These are phyloP conservation scores for Plectropomus leopardus DNA, from an alignment of 2,113 vertebrate species.

Conservation along the genomic window DNA sequence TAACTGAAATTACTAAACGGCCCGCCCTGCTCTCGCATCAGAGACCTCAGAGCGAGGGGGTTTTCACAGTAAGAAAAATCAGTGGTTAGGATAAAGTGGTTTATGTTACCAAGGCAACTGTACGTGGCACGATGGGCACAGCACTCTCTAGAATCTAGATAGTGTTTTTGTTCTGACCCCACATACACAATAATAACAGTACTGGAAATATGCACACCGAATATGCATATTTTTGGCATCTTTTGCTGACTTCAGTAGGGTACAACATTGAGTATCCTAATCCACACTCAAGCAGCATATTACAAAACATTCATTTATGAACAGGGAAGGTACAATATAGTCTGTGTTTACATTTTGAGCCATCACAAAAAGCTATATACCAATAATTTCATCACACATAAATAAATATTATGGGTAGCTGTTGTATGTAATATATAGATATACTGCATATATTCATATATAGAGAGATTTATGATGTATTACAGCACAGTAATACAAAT, in stretches of 20 bases:
- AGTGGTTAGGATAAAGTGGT: constrained; percentile 72
- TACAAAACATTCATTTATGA: constrained; percentile 73
- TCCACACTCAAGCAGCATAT: constrained; percentile 70
- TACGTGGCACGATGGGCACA: constrained; percentile 77
- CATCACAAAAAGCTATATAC: constrained; percentile 56
- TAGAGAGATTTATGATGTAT: constrained; percentile 47
- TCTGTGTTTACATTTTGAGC: constrained; percentile 51
- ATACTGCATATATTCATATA: constrained; percentile 60
- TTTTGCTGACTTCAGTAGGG: constrained; percentile 62
- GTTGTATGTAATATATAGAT: constrained; percentile 63
- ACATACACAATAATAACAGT: constrained; percentile 72
- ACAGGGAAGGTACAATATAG: constrained; percentile 56
- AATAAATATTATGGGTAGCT: constrained; percentile 60
- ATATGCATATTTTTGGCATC: constrained; percentile 77
- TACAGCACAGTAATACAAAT: constrained; percentile 64
- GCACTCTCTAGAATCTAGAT: constrained; percentile 70
- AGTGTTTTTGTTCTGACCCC: constrained; percentile 68
- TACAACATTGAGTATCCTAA: constrained; percentile 55
- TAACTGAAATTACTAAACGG: constrained; percentile 59
- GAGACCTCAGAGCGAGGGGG: constrained; percentile 56
- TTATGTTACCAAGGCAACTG: constrained; percentile 83
- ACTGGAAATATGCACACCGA: constrained; percentile 64
- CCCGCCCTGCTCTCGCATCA: constrained; percentile 40
- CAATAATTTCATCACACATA: constrained; percentile 60
- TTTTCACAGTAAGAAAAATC: constrained; percentile 79